Evolutionary conservation across 2,888 invertebrate species (phyloP).

Genomic region (Crepidodera aurea): DNA sequence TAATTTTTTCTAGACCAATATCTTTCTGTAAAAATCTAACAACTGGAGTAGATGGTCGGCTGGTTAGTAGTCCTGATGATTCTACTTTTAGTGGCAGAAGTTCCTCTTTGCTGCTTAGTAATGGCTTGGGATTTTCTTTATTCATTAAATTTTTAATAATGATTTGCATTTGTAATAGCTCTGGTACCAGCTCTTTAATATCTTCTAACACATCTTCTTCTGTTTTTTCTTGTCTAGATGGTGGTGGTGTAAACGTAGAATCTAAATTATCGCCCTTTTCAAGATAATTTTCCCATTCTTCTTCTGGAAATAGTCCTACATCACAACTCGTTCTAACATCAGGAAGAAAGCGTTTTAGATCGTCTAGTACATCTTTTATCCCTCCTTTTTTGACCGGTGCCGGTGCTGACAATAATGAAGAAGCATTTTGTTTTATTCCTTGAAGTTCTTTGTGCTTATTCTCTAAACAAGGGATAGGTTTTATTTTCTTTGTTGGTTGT

Average conservation of each 20-base stretch:
- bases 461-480: not conserved
- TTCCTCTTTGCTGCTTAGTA: no score
- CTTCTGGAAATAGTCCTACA: not conserved
- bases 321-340: not conserved
- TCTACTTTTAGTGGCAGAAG: no score
- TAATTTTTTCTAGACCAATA: not conserved
- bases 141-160: constrained; percentile 5
- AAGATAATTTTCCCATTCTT: not conserved
- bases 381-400: not conserved
- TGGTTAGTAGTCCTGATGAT: not conserved
- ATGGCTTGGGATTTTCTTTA: no score
- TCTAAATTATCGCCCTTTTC: not conserved
- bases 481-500: no score
- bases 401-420: not conserved
- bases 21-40: not conserved
- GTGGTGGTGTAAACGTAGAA: not conserved
- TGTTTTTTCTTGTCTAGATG: not conserved
- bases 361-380: not conserved
- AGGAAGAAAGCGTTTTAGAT: not conserved
- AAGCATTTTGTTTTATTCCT: not conserved
- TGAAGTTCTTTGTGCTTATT: not conserved
- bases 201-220: not conserved
- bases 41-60: not conserved
- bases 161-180: not conserved
- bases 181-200: not conserved